Base-by-base conservation (phyloP, 1,140 invertebrate species). In the Lasioglossum albipes region DNA sequence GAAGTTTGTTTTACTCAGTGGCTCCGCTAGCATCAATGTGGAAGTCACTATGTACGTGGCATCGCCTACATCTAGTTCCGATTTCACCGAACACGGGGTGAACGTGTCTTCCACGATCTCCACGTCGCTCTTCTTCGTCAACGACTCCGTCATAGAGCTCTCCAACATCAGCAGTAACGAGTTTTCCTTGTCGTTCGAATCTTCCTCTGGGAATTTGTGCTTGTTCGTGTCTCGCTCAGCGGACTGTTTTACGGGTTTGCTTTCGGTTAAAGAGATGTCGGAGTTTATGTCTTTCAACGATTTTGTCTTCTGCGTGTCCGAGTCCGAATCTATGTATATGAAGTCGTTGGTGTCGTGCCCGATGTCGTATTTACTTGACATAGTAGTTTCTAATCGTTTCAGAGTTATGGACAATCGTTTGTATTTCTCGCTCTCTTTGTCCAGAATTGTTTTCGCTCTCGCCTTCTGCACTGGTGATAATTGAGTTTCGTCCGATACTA, bases 401-500 rank as follows among this genome's bases (percentile, higher is more conserved):
- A 92, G 31, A 2, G 86, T 83, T 75, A 87, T 90, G 0, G 82
- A 68, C 10, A 91, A 69, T 64, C 88, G 84, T 27, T 79, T 88
- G 62, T 89, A 86, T 9, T 75, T 86, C 7, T 91, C 91, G 0
- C 54, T 41, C 41, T 91, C 90, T 49, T 92, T 92, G 13, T 91
- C 91, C 3, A 88, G 88, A 36, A 91, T 91, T 2, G 86, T 90
- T 67, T 91, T 92, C 0, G 88, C 90, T 22, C 92, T 78, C 2
- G 91, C 91, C 74, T 93, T 93, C 45, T 93, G 92, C 1, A 93
- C 91, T 0, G 92, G 92, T 0, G 92, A 93, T 0, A 93, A 85
- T 77, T 93, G 87, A 0, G 84, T 65, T 3, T 90, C 87, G 18
- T 91, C 91, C 0, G 91, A 89, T 18, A 65, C 86, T 20, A 86